Percentiles rank a stretch among this genome's conserved stretches.
Conservation (phyloP, 2,113 vertebrate species). For the Toxotes chatareus region DNA sequence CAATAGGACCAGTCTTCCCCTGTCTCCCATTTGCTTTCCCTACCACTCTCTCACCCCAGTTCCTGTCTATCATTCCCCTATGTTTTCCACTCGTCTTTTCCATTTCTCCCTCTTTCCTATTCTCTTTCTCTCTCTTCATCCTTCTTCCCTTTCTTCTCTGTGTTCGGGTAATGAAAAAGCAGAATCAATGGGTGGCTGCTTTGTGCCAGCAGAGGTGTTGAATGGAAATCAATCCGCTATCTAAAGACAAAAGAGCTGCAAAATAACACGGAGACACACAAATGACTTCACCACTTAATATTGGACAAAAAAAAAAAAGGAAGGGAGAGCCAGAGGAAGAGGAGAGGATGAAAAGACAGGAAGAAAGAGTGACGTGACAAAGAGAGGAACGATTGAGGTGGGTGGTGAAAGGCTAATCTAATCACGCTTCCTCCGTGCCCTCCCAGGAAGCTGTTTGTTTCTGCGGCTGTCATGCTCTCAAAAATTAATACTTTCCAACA, state of each 20-base stretch:
- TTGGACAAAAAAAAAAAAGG: not conserved
- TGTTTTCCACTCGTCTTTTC: constrained; percentile 9
- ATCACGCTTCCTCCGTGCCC: constrained; percentile 20
- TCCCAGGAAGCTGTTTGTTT: constrained; percentile 43
- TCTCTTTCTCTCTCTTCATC: not conserved
- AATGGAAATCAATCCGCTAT: constrained; percentile 75
- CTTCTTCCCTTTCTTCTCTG: constrained; percentile 12
- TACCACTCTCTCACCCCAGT: not conserved
- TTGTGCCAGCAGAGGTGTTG: constrained; percentile 56
- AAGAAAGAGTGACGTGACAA: constrained; percentile 30
- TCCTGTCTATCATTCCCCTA: not conserved
- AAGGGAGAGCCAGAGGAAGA: not conserved
- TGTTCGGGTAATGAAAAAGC: constrained; percentile 68
- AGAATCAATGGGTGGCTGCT: constrained; percentile 68
- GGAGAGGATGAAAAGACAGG: not conserved
- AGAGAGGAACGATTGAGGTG: not conserved
- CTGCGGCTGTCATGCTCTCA: not conserved
- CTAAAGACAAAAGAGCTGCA: constrained; percentile 61
- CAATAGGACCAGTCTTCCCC: constrained; percentile 25
- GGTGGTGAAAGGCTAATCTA: constrained; percentile 26
- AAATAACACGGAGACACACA: constrained; percentile 56
- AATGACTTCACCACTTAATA: constrained; percentile 13
- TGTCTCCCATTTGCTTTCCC: constrained; percentile 3
- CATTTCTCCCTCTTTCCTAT: constrained; percentile 14
- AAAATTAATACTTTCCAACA: not conserved